Conservation (phyloP, 2,113 vertebrate species). For the Oophaga pumilio region DNA sequence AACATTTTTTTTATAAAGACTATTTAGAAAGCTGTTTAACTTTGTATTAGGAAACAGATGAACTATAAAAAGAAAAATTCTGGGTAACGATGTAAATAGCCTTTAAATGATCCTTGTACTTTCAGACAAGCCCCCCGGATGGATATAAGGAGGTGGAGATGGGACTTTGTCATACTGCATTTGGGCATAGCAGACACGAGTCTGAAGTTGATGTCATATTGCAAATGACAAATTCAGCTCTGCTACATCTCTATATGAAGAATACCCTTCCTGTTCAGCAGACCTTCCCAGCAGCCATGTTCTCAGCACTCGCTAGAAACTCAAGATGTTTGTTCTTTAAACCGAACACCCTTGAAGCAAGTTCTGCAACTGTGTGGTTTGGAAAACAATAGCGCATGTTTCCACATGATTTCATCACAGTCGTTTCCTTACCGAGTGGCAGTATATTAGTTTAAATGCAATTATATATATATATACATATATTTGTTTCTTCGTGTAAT, state of each 20-base stretch:
- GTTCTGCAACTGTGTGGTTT: slow-evolving; percentile 34
- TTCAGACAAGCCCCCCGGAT: too few relatives aligned
- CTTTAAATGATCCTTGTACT: too few relatives aligned
- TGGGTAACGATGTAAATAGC: too few relatives aligned
- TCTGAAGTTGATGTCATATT: neutral
- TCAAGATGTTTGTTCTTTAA: slow-evolving; percentile 16
- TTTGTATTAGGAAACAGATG: too few relatives aligned
- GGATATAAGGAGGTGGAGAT: too few relatives aligned
- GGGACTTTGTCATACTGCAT: too few relatives aligned
- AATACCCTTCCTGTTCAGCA: neutral
- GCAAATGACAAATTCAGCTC: neutral
- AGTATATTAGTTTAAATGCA: slow-evolving; percentile 39
- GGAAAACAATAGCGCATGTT: slow-evolving; percentile 39
- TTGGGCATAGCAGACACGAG: too few relatives aligned
- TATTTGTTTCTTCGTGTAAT: slow-evolving; percentile 36
- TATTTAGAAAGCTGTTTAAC: too few relatives aligned
- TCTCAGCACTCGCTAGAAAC: neutral
- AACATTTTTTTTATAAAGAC: too few relatives aligned
- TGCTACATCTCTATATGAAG: neutral
- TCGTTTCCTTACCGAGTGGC: neutral
- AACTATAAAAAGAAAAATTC: too few relatives aligned
- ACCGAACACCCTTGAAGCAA: slow-evolving; percentile 23
- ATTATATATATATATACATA: slow-evolving; percentile 5
- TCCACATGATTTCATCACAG: slow-evolving; percentile 41
- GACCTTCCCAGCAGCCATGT: slow-evolving; percentile 1